Base-by-base conservation (phyloP, 1,140 invertebrate genomes). In the Megathymus violae region DNA sequence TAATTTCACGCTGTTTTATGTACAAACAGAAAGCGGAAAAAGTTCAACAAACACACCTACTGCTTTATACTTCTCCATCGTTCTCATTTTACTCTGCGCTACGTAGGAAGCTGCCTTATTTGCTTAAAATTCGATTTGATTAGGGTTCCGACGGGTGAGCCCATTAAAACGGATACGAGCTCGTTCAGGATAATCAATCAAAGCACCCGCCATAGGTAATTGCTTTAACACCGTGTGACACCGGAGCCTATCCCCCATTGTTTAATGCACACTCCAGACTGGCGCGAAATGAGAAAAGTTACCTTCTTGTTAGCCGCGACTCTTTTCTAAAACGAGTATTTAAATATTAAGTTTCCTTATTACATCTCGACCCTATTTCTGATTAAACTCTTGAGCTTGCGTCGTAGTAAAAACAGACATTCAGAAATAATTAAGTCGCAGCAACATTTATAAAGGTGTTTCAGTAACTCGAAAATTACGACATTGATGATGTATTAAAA, bases 341-440 rank as follows among this genome's bases (percentile, higher is more conserved):
- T 36, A 36, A 36, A 36, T 36, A 36, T 36, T 36, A 36, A 36
- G 34, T 36, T 36, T 36, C 34, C 34, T 36, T 36, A 36, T 36
- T 36, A 36, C 34, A 36, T 36, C 34, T 36, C n/a, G 34, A 11
- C 34, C 34, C 11, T 36, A 36, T 36, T 36, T 36, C 34, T 36
- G 34, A 36, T 36, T 36, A 36, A 36, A 36, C 34, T 36, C 34
- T 36, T 36, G 34, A 36, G 34, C 34, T 36, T 11, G 27, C 7
- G 34, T n/a, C 34, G 34, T 11, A n/a, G 34, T 36, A 36, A 31
- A 31, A 31, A 36, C 34, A 9, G 27, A 31, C 27, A 31, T 9
- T 31, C 27, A 31, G 27, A 9, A 31, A 31, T 31, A 31, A 31
- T 31, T 4, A 31, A 31, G 27, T 9, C 27, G 27, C 9, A 25